Conservation (phyloP, 2,888 invertebrate genomes). For the Microctonus brassicae region DNA sequence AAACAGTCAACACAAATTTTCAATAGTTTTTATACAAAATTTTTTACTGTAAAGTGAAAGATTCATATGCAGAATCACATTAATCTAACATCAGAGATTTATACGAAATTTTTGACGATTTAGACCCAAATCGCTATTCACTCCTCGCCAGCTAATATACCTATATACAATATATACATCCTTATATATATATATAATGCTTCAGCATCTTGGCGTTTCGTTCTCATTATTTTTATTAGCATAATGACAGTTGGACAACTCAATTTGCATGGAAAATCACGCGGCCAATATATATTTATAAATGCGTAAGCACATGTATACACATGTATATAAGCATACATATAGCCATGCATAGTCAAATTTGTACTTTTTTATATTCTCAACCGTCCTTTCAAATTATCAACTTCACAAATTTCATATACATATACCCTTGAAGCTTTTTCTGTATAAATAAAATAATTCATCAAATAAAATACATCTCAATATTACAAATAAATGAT, state of each 20-base stretch:
- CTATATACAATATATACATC: too few relatives aligned
- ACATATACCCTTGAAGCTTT: background rate
- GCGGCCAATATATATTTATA: too few relatives aligned
- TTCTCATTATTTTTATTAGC: conserved; percentile 63
- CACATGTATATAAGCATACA: conserved; percentile 3
- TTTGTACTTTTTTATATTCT: conserved; percentile 8
- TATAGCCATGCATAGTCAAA: background rate
- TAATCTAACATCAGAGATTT: too few relatives aligned
- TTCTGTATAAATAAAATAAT: background rate
- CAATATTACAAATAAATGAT: conserved; percentile 6
- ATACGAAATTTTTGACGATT: too few relatives aligned
- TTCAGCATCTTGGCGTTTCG: conserved; percentile 48
- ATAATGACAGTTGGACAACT: conserved; percentile 64
- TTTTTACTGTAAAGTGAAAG: too few relatives aligned
- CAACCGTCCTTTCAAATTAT: background rate
- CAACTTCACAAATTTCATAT: background rate
- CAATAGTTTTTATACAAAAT: too few relatives aligned
- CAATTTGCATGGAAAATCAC: conserved; percentile 65
- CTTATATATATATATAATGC: conserved; percentile 40
- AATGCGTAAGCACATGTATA: conserved; percentile 43
- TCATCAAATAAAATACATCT: conserved; percentile 9
- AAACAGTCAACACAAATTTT: too few relatives aligned
- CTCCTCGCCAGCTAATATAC: too few relatives aligned
- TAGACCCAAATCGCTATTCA: too few relatives aligned
- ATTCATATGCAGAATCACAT: too few relatives aligned